Conservation (phyloP, 1,140 invertebrate genomes). For the Lepidurus apus region DNA sequence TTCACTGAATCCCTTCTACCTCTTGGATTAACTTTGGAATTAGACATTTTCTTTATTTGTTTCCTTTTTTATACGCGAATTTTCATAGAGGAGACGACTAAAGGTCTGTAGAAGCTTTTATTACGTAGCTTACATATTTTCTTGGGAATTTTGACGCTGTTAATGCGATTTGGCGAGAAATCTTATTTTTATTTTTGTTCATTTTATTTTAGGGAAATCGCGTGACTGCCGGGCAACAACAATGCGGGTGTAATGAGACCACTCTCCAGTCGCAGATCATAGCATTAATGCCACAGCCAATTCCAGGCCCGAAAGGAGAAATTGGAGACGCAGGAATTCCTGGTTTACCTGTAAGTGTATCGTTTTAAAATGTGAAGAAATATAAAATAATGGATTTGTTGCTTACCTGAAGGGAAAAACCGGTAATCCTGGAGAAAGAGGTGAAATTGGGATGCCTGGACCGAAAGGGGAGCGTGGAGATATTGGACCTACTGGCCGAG, state of each 20-base stretch:
- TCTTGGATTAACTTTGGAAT: background rate
- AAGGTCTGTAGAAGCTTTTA: constrained; percentile 30
- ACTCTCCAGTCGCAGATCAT: constrained; percentile 29
- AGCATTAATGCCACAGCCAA: constrained; percentile 26
- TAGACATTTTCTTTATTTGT: constrained; percentile 40
- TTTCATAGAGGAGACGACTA: constrained; percentile 31
- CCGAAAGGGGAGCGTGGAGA: constrained; percentile 38
- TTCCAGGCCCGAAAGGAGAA: constrained; percentile 29
- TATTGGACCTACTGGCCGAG: constrained; percentile 35
- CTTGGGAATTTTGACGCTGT: background rate
- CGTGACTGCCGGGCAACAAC: background rate
- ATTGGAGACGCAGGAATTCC: constrained; percentile 31
- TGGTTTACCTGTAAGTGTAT: constrained; percentile 19
- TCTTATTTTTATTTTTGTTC: background rate
- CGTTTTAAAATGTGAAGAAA: no score
- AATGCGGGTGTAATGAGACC: constrained; percentile 35
- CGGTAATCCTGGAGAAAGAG: constrained; percentile 34
- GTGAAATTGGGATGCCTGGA: constrained; percentile 29
- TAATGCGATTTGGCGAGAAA: background rate
- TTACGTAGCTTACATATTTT: constrained; percentile 6
- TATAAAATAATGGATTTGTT: background rate
- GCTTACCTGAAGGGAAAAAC: constrained; percentile 33
- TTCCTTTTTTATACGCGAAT: constrained; percentile 36
- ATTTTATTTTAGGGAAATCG: constrained; percentile 30
- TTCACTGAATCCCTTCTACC: no score